Evolutionary conservation across 2,888 invertebrate species (phyloP), one percentile per base, ranked within the genome.

Genomic region (Thymelicus sylvestris): DNA sequence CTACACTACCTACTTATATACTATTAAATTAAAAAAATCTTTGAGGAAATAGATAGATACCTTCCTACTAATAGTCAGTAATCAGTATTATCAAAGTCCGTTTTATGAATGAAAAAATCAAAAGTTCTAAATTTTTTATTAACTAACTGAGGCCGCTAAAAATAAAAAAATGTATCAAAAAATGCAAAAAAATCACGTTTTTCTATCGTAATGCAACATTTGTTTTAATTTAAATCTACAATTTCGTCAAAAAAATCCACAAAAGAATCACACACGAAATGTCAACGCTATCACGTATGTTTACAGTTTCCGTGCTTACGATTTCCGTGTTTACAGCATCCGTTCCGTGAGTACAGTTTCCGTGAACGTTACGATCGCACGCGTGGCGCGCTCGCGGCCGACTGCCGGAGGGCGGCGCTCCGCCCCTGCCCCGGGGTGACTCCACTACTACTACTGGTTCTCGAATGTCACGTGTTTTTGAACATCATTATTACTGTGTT

Each of bases 381-480:
- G 83, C 86, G 88, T 73, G 87, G 90, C 87, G 87, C 80, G 88
- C 83, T 84, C 84, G 81, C 76, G 79, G 79, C 83, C 76, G 85
- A 92, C 93, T 92, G 92, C 93, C 92, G 89, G 84, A 89, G 92
- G 92, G 92, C 91, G 90, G 88, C 81, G 79, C 75, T 79, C 85
- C 87, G 89, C 91, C 91, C 91, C 86, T 82, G 82, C 91, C 91
- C 86, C 82, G 82, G 91, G 89, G 84, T 81, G 83, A 82, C 83
- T 83, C 31, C 12, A n/a, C 0, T 71, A 71, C 71, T 59, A n/a
- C 19, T 59, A n/a, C 19, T 52, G 31, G 66, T 62, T 66, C 55
- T 71, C 67, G 69, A 69, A 50, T 39, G 41, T 41, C 41, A 41
- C 8, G 6, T 41, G 8, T 41, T 41, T 41, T 41, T 41, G 31